Percentiles rank a stretch among this genome's conserved stretches.
Conservation (phyloP, 2,113 vertebrate genomes). For the Neolamprologus cancellatus region DNA sequence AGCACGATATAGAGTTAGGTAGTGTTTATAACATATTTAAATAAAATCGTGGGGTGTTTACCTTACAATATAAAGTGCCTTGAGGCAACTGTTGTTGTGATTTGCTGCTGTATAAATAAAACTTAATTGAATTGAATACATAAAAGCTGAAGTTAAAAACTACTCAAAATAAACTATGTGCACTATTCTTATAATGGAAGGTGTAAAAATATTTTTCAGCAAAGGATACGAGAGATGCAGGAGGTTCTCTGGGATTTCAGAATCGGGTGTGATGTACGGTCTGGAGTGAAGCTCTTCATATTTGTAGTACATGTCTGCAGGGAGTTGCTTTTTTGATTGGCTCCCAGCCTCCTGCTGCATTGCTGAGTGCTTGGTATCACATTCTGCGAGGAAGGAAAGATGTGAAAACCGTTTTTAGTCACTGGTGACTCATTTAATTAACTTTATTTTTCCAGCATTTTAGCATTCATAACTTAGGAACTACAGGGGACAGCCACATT, state of each 20-base stretch:
- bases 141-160: neutral
- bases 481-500: neutral
- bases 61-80: neutral
- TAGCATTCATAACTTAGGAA: neutral
- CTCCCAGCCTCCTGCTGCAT: neutral
- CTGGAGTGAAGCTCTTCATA: conserved; percentile 72
- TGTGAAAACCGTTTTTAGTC: neutral
- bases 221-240: conserved; percentile 84
- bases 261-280: conserved; percentile 70
- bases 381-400: neutral
- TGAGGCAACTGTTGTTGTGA: neutral
- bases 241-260: conserved; percentile 74
- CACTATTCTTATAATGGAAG: neutral
- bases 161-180: neutral
- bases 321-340: conserved; percentile 8
- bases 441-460: neutral
- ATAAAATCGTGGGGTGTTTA: neutral
- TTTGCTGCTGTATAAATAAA: too few relatives aligned
- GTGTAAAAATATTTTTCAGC: neutral
- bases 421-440: neutral
- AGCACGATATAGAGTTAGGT: neutral
- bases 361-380: neutral
- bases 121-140: neutral
- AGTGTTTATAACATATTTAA: neutral
- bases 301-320: conserved; percentile 71